Evolutionary conservation across 2,888 invertebrate genomes (phyloP).

Genomic region (Mythimna ferrago): DNA sequence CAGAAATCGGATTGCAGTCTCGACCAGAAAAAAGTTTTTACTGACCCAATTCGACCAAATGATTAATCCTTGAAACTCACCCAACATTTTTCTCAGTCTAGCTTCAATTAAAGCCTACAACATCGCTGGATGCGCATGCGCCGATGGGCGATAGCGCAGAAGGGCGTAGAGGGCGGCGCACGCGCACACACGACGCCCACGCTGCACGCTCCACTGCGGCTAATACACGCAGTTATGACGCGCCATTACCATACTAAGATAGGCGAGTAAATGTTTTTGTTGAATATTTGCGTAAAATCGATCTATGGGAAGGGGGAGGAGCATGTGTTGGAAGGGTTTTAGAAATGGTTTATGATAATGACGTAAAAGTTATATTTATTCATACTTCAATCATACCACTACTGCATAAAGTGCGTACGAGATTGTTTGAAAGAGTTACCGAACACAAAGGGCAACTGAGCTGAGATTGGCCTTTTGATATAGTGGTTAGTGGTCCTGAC

Average conservation of each 20-base stretch:
- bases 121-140: conserved; percentile 63
- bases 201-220: conserved; percentile 53
- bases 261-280: conserved; percentile 52
- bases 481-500: no score
- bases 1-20: no score
- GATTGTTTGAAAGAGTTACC: no score
- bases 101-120: conserved; percentile 49
- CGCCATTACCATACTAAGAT: conserved; percentile 53
- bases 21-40: not conserved
- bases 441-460: no score
- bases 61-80: not conserved
- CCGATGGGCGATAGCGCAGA: conserved; percentile 66
- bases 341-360: not conserved
- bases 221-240: conserved; percentile 55
- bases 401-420: no score
- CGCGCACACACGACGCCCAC: conserved; percentile 69
- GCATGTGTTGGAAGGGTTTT: not conserved
- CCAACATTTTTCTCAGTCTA: conserved; percentile 24
- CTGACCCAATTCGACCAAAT: not conserved
- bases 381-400: no score
- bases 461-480: no score
- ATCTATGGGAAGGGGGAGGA: conserved; percentile 30
- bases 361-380: no score
- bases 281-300: conserved; percentile 52
- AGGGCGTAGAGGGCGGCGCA: conserved; percentile 68